These are phyloP conservation scores for Paratrypauchen microcephalus DNA, from an alignment of 2,797 vertebrate species.

Conservation along the genomic window DNA sequence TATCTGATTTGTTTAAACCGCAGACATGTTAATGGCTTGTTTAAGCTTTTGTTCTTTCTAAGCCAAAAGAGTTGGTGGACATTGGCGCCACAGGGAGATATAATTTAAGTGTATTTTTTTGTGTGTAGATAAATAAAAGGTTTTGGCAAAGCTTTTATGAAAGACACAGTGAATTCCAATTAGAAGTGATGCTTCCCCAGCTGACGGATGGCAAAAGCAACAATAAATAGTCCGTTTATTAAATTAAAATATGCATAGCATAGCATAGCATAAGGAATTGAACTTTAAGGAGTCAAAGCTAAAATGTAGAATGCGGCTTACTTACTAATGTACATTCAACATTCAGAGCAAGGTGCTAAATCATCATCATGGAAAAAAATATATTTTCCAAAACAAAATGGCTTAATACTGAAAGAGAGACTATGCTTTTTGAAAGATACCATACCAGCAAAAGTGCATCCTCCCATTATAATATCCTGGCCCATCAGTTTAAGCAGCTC, in stretches of 20 bases:
- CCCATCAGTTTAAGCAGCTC: background rate
- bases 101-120: background rate
- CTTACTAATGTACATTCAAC: background rate
- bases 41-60: slow-evolving; percentile 45
- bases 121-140: background rate
- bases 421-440: background rate
- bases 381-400: background rate
- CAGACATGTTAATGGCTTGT: slow-evolving; percentile 54
- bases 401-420: background rate
- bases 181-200: background rate
- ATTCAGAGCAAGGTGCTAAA: background rate
- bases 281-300: background rate
- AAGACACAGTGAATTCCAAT: background rate
- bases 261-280: no score
- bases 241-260: no score
- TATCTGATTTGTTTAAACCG: slow-evolving; percentile 61
- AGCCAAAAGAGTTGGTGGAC: background rate
- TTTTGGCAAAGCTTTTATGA: background rate
- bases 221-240: no score
- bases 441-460: background rate
- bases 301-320: background rate
- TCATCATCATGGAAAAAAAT: background rate
- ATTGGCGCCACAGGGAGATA: background rate
- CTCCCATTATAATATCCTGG: background rate
- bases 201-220: background rate